phyloP scores from a whole-genome alignment of 2,113 vertebrate genomes.

The Plecotus auritus region DNA sequence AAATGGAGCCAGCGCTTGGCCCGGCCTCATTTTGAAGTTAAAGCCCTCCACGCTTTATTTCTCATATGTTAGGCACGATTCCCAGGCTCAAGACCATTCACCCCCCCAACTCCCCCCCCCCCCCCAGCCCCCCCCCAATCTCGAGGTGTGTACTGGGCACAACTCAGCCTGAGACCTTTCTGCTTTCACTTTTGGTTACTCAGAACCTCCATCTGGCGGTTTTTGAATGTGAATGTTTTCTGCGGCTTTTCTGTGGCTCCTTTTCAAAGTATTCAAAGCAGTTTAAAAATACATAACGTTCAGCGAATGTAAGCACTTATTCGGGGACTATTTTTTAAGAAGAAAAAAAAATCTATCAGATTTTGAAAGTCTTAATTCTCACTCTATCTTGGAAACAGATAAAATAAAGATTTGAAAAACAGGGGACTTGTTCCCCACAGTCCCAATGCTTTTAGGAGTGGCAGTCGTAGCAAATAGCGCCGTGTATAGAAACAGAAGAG shows the following conservation, averaged over 20 bases:
- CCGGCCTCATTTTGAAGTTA: background rate
- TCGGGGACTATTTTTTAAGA: constrained; percentile 16
- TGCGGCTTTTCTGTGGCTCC: constrained; percentile 46
- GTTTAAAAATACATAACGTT: constrained; percentile 63
- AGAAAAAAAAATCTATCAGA: background rate
- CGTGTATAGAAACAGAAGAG: background rate
- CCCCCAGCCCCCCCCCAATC: fast-evolving
- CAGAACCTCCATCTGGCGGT: background rate
- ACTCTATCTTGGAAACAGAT: background rate
- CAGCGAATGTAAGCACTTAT: constrained; percentile 51
- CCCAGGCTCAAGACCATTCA: background rate
- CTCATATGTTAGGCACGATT: background rate
- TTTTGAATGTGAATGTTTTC: constrained; percentile 18
- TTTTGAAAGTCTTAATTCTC: constrained; percentile 4
- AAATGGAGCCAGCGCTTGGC: background rate
- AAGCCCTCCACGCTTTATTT: background rate
- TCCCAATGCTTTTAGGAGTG: background rate
- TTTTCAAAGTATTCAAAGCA: constrained; percentile 57
- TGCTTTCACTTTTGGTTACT: constrained; percentile 60
- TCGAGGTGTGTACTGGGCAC: background rate
- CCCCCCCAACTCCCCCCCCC: fast-evolving
- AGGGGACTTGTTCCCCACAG: background rate
- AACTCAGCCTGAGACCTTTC: background rate
- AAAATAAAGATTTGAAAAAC: background rate
- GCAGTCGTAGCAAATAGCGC: background rate